phyloP scores from a whole-genome alignment of 2,888 invertebrate species.

The Alsophila aescularia region DNA sequence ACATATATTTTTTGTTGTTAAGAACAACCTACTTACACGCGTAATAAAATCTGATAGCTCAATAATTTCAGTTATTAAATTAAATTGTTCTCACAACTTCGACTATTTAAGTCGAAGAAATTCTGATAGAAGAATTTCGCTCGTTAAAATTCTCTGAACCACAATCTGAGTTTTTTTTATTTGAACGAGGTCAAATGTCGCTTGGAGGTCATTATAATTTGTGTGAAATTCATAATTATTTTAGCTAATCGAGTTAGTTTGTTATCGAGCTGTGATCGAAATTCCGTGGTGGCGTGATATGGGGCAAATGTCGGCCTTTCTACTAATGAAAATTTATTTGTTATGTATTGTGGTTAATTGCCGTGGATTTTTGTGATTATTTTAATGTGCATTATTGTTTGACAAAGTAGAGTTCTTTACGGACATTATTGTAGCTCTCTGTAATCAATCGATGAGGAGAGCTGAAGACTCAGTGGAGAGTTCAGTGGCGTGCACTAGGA shows the following conservation, averaged over 20 bases:
- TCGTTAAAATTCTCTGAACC: slow-evolving; percentile 24
- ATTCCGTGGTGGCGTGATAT: slow-evolving; percentile 27
- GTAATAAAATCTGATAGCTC: neutral
- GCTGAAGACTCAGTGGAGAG: too few species aligned
- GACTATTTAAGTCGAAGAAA: slow-evolving; percentile 2
- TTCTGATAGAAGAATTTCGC: slow-evolving; percentile 8
- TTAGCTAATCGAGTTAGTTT: slow-evolving; percentile 63
- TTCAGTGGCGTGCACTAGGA: too few species aligned
- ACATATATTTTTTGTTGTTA: neutral
- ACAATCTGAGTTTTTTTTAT: neutral
- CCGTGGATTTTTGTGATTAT: slow-evolving; percentile 19
- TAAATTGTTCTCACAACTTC: neutral
- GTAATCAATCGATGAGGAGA: too few species aligned
- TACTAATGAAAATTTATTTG: slow-evolving; percentile 36
- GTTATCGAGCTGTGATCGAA: slow-evolving; percentile 50
- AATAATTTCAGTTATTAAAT: slow-evolving; percentile 10
- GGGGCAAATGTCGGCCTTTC: slow-evolving; percentile 21
- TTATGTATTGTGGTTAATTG: slow-evolving; percentile 19
- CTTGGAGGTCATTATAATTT: slow-evolving; percentile 61
- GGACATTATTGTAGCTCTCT: too few species aligned
- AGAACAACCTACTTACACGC: neutral
- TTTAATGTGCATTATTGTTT: neutral
- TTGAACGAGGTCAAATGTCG: slow-evolving; percentile 41
- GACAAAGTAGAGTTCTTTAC: neutral
- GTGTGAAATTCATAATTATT: slow-evolving; percentile 79